Percentiles rank a stretch among this genome's conserved stretches.
Conservation (phyloP, 2,113 vertebrate species). For the Noctilio leporinus region DNA sequence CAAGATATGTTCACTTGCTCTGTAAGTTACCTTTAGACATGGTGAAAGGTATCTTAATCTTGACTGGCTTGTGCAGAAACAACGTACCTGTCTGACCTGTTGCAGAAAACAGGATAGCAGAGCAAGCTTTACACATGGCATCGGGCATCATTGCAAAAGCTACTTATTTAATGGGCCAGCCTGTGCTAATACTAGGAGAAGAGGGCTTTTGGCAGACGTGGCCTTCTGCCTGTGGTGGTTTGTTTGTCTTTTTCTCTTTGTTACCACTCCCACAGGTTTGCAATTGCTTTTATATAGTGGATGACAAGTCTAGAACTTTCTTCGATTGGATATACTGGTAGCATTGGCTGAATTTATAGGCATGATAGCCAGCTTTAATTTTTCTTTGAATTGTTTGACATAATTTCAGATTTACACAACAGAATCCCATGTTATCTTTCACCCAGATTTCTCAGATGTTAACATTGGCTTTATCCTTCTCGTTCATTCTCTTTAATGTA, state of each 20-base stretch:
- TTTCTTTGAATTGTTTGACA: slow-evolving; percentile 2
- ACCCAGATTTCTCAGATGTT: neutral
- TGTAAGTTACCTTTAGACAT: neutral
- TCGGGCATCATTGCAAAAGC: neutral
- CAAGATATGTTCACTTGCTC: neutral
- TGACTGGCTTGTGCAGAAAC: neutral
- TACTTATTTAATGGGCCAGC: neutral
- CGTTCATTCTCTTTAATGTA: neutral
- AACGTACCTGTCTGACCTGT: neutral
- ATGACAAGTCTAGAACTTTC: neutral
- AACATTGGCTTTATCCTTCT: neutral
- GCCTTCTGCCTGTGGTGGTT: neutral
- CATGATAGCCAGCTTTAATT: neutral
- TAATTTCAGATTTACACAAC: neutral
- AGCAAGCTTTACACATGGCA: neutral
- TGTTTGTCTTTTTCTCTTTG: neutral
- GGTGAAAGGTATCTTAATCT: neutral
- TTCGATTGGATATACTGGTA: neutral
- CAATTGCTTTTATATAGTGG: neutral
- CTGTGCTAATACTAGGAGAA: neutral
- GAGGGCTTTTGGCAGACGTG: neutral
- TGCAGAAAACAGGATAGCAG: neutral
- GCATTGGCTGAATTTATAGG: neutral
- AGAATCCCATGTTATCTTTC: neutral
- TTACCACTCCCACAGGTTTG: neutral